Evolutionary conservation across 2,113 vertebrate species (phyloP).

Genomic region (Prolemur simus): DNA sequence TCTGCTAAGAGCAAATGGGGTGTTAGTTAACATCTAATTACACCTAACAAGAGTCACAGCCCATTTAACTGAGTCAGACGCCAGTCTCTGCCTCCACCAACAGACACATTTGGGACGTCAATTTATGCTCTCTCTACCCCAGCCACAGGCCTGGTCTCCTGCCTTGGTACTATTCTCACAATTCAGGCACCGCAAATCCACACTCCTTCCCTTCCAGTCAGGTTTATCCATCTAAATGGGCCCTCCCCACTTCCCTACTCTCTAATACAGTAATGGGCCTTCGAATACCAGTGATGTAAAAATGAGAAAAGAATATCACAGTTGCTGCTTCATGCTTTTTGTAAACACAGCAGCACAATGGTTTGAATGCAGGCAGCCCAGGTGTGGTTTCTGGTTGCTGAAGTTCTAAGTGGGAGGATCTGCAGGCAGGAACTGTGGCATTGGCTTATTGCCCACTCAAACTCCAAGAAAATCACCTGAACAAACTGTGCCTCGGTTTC

Average conservation of each 20-base stretch:
- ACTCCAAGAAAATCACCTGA: neutral
- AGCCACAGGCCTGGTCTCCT: no score
- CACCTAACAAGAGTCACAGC: constrained; percentile 32
- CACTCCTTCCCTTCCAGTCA: no score
- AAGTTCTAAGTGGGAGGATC: neutral
- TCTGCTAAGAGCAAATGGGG: constrained; percentile 50
- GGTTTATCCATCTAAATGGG: neutral
- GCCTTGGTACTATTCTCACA: neutral
- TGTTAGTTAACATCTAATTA: constrained; percentile 60
- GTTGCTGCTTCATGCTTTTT: neutral
- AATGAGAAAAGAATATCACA: neutral
- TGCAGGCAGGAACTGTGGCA: accelerated
- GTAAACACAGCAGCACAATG: neutral
- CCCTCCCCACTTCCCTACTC: neutral
- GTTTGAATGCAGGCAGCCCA: neutral
- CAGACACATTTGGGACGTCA: neutral
- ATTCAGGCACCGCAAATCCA: neutral
- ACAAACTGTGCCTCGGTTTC: neutral
- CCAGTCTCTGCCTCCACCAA: neutral
- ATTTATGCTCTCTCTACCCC: neutral
- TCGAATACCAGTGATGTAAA: neutral
- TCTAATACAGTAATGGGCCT: neutral
- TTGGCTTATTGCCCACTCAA: neutral
- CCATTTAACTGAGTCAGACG: neutral
- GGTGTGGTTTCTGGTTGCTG: neutral